These are phyloP conservation scores for Orientallactaga bullata DNA, from an alignment of 2,113 vertebrate genomes.

Conservation along the genomic window DNA sequence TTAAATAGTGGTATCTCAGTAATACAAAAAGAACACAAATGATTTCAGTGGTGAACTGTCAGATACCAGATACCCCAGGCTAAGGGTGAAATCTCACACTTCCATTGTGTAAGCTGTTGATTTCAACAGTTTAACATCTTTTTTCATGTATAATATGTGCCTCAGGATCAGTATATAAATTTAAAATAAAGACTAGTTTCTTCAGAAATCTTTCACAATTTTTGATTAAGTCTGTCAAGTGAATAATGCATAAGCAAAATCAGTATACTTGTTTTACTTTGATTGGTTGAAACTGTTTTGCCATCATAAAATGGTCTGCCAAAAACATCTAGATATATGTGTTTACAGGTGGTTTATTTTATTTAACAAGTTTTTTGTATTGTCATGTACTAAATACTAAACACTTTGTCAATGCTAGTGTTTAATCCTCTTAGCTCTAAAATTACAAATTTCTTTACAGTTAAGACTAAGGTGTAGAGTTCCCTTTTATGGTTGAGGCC, in stretches of 20 bases:
- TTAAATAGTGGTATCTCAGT: constrained; percentile 45
- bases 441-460: constrained; percentile 19
- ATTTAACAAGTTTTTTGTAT: constrained; percentile 32
- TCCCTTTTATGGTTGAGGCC: neutral
- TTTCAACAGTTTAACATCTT: constrained; percentile 35
- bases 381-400: constrained; percentile 29
- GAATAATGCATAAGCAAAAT: constrained; percentile 37
- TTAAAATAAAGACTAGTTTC: constrained; percentile 25
- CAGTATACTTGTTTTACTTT: neutral
- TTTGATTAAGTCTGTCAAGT: neutral
- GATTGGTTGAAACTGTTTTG: constrained; percentile 31
- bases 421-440: constrained; percentile 20
- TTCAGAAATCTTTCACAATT: neutral
- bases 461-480: constrained; percentile 29
- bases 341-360: constrained; percentile 22
- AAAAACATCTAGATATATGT: constrained; percentile 21
- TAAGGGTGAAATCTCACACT: neutral
- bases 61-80: neutral
- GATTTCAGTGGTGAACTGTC: neutral
- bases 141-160: neutral
- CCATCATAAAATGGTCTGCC: neutral
- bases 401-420: constrained; percentile 28
- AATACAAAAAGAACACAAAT: constrained; percentile 21
- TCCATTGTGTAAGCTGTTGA: constrained; percentile 6
- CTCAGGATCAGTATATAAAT: neutral